Percentiles rank a stretch among this genome's conserved stretches.
phyloP scores from a whole-genome alignment of 1,140 invertebrate species.

The Solenopsis fugax region DNA sequence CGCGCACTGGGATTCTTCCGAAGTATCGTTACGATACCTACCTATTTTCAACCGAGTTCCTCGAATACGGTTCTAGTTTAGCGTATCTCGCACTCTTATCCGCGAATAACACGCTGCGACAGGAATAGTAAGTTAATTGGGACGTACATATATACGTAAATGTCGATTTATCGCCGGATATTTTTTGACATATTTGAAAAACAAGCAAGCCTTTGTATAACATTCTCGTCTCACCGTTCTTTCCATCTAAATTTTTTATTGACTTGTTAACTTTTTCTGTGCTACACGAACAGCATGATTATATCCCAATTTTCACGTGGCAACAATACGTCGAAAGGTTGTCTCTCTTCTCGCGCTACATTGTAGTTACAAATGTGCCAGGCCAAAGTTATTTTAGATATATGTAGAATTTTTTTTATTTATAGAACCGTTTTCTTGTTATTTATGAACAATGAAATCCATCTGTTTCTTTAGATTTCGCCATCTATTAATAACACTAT shows the following conservation, averaged over 20 bases:
- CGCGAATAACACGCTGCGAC: slow-evolving; percentile 32
- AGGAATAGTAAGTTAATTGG: slow-evolving; percentile 25
- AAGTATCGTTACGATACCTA: slow-evolving; percentile 64
- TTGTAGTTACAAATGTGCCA: background rate
- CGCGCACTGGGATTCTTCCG: slow-evolving; percentile 57
- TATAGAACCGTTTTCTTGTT: background rate
- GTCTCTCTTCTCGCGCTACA: background rate
- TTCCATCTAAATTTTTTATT: slow-evolving; percentile 11
- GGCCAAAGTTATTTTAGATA: background rate
- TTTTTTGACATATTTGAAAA: slow-evolving; percentile 30
- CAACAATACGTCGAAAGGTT: slow-evolving; percentile 11
- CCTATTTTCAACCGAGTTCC: slow-evolving; percentile 29
- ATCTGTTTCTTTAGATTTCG: too few relatives aligned
- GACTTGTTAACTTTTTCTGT: background rate
- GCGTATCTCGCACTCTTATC: slow-evolving; percentile 51
- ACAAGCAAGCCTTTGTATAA: background rate
- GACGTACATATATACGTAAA: slow-evolving; percentile 16
- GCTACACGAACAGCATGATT: background rate
- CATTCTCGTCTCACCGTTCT: background rate
- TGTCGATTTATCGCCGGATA: slow-evolving; percentile 19
- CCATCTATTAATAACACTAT: too few relatives aligned
- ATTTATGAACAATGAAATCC: too few relatives aligned
- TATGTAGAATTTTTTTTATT: slow-evolving; percentile 1
- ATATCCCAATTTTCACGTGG: slow-evolving; percentile 7
- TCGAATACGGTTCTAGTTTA: slow-evolving; percentile 46